Conservation (phyloP, 2,113 vertebrate genomes). For the Petrocephalus microphthalmus region DNA sequence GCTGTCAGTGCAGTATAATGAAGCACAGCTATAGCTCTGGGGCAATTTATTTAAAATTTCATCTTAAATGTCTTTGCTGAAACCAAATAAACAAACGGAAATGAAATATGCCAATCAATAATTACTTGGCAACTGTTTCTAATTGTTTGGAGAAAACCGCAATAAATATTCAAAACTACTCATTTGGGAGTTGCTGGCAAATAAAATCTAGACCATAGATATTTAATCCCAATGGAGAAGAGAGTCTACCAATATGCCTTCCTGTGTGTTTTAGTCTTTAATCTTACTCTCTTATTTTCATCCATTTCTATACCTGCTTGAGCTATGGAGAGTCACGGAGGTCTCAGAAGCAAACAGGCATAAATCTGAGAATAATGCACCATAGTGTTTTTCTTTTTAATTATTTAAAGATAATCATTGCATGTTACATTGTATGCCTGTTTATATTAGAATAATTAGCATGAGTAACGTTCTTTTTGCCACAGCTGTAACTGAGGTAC, state of each 20-base stretch:
- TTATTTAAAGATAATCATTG: not conserved
- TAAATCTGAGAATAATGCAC: not conserved
- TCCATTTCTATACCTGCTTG: not conserved
- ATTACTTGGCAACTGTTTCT: not conserved
- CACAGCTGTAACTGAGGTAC: not conserved
- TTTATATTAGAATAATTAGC: not conserved
- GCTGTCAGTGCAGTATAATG: not conserved
- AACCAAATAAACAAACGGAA: not conserved
- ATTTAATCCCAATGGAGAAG: not conserved
- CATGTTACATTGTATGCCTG: not conserved
- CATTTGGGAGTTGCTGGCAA: not conserved
- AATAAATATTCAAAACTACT: not conserved
- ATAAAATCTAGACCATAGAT: not conserved
- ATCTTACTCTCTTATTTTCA: not conserved
- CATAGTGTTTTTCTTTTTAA: not conserved
- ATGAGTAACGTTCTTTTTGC: not conserved
- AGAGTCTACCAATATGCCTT: not conserved
- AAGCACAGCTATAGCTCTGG: not conserved
- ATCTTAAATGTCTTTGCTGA: slow-evolving; percentile 2
- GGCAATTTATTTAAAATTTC: not conserved
- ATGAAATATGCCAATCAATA: not conserved
- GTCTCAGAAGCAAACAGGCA: not conserved
- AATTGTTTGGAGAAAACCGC: not conserved
- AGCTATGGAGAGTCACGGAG: not conserved
- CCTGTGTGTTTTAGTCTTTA: not conserved